These are phyloP conservation scores for Aphelocoma californica DNA, from an alignment of 2,797 vertebrate species.

Conservation along the genomic window DNA sequence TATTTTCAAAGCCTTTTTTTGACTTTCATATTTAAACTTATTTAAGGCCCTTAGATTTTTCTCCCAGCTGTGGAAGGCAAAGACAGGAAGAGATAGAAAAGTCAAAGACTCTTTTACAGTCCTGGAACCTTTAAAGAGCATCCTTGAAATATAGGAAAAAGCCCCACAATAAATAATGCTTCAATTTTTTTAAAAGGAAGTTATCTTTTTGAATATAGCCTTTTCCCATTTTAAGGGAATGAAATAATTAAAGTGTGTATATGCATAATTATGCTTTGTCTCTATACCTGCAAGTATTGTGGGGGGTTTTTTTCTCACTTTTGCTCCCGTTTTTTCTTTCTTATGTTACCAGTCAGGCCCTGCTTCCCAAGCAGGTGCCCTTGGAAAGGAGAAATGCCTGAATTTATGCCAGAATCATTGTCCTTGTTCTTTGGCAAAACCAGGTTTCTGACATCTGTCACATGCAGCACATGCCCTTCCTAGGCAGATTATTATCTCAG, in stretches of 20 bases:
- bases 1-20: slow-evolving; percentile 56
- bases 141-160: neutral
- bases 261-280: neutral
- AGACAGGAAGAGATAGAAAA: neutral
- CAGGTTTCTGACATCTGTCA: neutral
- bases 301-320: neutral
- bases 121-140: neutral
- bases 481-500: neutral
- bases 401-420: slow-evolving; percentile 18
- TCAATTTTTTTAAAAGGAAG: neutral
- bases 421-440: neutral
- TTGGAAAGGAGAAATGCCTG: slow-evolving; percentile 36
- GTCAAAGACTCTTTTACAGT: slow-evolving; percentile 21
- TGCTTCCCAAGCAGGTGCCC: neutral
- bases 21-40: slow-evolving; percentile 44
- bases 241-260: neutral
- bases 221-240: neutral
- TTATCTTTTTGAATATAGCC: neutral
- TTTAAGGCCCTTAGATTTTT: slow-evolving; percentile 44
- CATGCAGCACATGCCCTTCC: neutral
- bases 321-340: neutral
- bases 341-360: neutral
- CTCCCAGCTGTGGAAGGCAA: slow-evolving; percentile 33
- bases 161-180: neutral
- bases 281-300: neutral